A percentile compares a stretch with the other conserved stretches of the same genome.
Evolutionary conservation across 92 coral and sea anemone species (phyloP).

Genomic region (Porites lobata): DNA sequence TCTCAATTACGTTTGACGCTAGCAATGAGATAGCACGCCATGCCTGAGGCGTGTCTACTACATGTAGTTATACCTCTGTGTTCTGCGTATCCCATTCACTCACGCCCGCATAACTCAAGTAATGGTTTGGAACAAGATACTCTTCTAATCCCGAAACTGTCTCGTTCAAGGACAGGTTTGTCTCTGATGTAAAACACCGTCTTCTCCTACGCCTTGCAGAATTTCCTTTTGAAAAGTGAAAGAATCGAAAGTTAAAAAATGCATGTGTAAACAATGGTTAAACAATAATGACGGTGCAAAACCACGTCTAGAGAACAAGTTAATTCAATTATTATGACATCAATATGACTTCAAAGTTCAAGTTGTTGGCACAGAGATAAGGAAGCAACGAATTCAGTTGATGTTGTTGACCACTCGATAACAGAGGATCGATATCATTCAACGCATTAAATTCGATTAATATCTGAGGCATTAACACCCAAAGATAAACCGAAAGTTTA

Average conservation of each 20-base stretch:
- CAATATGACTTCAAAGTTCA: neutral
- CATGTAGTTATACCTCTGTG: too few species aligned
- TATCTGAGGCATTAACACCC: neutral
- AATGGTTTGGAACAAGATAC: neutral
- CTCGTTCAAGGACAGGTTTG: neutral
- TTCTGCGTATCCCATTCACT: neutral
- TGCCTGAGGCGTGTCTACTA: neutral
- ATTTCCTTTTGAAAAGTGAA: constrained; percentile 26
- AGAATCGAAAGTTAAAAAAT: too few species aligned
- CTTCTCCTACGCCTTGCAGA: neutral
- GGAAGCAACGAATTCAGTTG: neutral
- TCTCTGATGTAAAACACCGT: neutral
- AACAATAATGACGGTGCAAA: neutral
- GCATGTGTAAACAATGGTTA: neutral
- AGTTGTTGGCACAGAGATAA: neutral
- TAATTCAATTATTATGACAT: neutral
- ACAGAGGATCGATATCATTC: neutral
- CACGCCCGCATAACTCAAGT: neutral
- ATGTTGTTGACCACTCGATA: neutral
- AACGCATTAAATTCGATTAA: neutral
- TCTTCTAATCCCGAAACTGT: neutral
- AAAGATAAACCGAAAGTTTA: neutral
- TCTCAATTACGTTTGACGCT: too few species aligned
- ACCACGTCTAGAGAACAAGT: neutral
- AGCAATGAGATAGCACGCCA: too few species aligned